A percentile compares a stretch with the other conserved stretches of the same genome.
These are phyloP conservation scores for Adoxophyes honmai DNA, from an alignment of 1,140 invertebrate genomes.

Conservation along the genomic window DNA sequence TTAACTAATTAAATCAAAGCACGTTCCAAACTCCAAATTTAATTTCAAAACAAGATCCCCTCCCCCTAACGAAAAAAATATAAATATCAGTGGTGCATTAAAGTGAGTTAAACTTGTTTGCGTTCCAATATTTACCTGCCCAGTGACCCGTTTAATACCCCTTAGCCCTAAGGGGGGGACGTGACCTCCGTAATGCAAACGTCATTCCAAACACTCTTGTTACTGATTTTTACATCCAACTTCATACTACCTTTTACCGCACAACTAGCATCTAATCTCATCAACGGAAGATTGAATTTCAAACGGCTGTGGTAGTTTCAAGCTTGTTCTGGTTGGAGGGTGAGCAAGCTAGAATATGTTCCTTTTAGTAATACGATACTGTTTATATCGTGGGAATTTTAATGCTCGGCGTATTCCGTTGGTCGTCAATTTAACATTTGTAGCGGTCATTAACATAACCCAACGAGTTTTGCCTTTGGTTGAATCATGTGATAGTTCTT, in stretches of 20 bases:
- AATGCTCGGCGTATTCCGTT: slow-evolving; percentile 6
- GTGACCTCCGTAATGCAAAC: slow-evolving; percentile 12
- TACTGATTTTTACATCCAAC: slow-evolving; percentile 15
- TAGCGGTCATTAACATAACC: no score
- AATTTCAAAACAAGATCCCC: slow-evolving; percentile 8
- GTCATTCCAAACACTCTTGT: slow-evolving; percentile 19
- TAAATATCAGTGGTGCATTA: slow-evolving; percentile 66
- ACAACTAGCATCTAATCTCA: neutral
- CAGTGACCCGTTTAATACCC: slow-evolving; percentile 63
- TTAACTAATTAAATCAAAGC: slow-evolving; percentile 8
- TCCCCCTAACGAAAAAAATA: slow-evolving; percentile 30
- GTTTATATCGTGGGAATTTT: slow-evolving; percentile 55
- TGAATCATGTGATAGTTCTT: no score
- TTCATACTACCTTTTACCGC: neutral
- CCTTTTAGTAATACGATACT: slow-evolving; percentile 55
- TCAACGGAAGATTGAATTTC: neutral
- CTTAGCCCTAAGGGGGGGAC: neutral
- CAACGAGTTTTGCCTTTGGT: no score
- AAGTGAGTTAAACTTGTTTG: slow-evolving; percentile 68
- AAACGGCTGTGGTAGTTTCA: neutral
- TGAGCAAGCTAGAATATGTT: slow-evolving; percentile 38
- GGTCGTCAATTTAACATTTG: no score
- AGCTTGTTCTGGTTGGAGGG: slow-evolving; percentile 25
- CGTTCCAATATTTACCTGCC: slow-evolving; percentile 70
- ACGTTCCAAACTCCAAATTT: neutral